phyloP scores from a whole-genome alignment of 2,797 vertebrate genomes.

The Eupleurogrammus muticus region DNA sequence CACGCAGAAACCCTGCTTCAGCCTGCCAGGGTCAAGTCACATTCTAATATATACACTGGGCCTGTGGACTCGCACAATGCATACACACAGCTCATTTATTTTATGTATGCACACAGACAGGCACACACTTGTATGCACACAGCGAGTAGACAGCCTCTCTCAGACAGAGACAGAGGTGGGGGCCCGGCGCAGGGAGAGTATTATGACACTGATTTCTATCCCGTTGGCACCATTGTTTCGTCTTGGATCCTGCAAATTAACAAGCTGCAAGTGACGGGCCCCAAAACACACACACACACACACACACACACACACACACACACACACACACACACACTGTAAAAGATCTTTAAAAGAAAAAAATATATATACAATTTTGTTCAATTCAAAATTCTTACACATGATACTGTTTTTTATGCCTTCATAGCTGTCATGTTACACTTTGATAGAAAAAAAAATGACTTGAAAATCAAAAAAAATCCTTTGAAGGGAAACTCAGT shows the following conservation, averaged over 20 bases:
- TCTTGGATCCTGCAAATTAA: constrained; percentile 73
- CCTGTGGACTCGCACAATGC: constrained; percentile 86
- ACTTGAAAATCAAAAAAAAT: not conserved
- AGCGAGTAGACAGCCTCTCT: constrained; percentile 67
- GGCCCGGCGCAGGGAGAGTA: constrained; percentile 30
- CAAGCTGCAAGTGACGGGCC: constrained; percentile 44
- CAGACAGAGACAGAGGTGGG: constrained; percentile 66
- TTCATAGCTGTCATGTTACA: not conserved
- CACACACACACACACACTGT: too few species aligned
- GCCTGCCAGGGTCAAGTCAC: constrained; percentile 91
- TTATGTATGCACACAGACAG: constrained; percentile 87
- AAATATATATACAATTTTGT: too few species aligned
- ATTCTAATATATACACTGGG: constrained; percentile 89
- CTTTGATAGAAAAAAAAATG: not conserved
- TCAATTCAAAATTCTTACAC: not conserved
- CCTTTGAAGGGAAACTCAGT: not conserved
- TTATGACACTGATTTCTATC: constrained; percentile 84
- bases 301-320: constrained; percentile 1
- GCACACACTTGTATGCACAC: constrained; percentile 73
- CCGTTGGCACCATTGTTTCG: constrained; percentile 76
- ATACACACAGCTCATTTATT: constrained; percentile 87
- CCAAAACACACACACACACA: constrained; percentile 19
- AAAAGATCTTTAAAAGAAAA: too few species aligned
- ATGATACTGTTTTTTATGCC: not conserved
- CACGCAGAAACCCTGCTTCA: constrained; percentile 85